Conservation (phyloP, 2,797 vertebrate species). For the Florisuga fusca region DNA sequence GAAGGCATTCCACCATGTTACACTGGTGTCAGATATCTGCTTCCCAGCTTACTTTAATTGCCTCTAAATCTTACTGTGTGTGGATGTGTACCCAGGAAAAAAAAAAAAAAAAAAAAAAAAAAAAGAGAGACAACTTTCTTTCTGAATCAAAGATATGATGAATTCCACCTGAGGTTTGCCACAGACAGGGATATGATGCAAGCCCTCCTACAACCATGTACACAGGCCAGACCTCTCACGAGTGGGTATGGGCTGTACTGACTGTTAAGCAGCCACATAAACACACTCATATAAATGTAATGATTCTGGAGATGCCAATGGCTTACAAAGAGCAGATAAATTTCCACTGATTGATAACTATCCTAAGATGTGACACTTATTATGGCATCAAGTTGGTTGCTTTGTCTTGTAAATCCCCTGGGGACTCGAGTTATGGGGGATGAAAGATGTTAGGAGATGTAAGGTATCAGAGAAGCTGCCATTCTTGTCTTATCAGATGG, state of each 20-base stretch:
- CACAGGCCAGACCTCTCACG: neutral
- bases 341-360: neutral
- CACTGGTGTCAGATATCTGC: neutral
- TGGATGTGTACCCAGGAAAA: neutral
- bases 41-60: constrained; percentile 2
- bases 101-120: neutral
- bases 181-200: neutral
- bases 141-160: neutral
- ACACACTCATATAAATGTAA: neutral
- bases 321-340: neutral
- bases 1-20: neutral
- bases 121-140: neutral
- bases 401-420: neutral
- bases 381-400: neutral
- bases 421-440: neutral
- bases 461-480: constrained; percentile 17
- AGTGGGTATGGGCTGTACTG: neutral
- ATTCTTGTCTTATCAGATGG: constrained; percentile 25
- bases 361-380: neutral
- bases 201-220: neutral
- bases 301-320: neutral
- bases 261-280: neutral
- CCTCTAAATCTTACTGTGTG: neutral
- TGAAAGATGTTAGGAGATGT: neutral
- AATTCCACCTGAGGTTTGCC: neutral